Base-by-base conservation (phyloP, 1,140 invertebrate species). In the Macrotrachela quadricornifera region DNA sequence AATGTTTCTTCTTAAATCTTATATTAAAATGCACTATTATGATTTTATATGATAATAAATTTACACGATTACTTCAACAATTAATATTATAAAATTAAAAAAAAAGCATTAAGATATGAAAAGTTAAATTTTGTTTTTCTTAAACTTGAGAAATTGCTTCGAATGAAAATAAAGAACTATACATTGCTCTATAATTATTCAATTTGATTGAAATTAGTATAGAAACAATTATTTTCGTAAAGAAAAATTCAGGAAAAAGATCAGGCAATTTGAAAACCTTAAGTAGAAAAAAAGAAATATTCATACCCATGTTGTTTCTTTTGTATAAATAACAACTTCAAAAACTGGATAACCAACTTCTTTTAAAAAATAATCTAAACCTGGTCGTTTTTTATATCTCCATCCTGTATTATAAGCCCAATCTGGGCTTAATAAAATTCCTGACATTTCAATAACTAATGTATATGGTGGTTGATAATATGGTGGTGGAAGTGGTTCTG, bases 381-480 rank as follows among this genome's bases (percentile, higher is more conserved):
- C 87, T 10, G 92, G 92, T 46, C 94, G 76, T 66, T 97, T 97
- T 71, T 96, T 95, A 69, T 97, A 97, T 57, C 85, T 72, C 81
- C 83, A 85, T 21, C 82, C 83, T 51, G 80, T 83, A 64, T 77
- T 75, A 65, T 80, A 80, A 60, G 90, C 94, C 94, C 94, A 99
- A 68, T 97, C 91, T 3, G 92, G 91, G 72, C 95, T 85, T 3
- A 97, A 83, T 6, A 99, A 72, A 10, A 99, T 78, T 65, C 91
- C 91, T 46, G 82, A 95, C 68, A 97, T 76, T 74, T 99, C 92
- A 49, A 99, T 65, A 14, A 96, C 82, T 12, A 99, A 70, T 4
- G 92, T 99, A 63, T 95, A 99, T 3, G 84, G 85, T 14, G 91
- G 92, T 68, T 97, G 92, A 54, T 81, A 75, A 66, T 92, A 97